Evolutionary conservation across 2,113 vertebrate species (phyloP).

Genomic region (Numida meleagris): DNA sequence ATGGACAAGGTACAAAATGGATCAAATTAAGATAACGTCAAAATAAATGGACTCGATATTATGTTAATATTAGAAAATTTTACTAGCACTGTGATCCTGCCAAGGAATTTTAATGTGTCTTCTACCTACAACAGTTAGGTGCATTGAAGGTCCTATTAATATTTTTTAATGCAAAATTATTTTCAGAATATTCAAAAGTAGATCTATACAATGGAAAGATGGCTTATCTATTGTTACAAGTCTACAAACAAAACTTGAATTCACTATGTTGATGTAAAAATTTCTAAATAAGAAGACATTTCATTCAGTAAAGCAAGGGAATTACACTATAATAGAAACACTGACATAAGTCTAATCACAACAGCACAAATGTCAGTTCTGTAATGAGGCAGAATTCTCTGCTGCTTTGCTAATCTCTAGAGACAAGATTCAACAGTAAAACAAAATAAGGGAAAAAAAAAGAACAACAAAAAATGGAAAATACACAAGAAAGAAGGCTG

Average conservation of each 20-base stretch:
- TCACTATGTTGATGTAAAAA: neutral
- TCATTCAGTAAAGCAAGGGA: neutral
- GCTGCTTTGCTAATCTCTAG: slow-evolving; percentile 12
- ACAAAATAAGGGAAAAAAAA: neutral
- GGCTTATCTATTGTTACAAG: neutral
- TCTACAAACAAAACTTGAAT: neutral
- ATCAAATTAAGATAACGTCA: slow-evolving; percentile 75
- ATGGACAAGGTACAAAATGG: slow-evolving; percentile 66
- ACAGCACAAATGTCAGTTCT: neutral
- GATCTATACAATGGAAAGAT: neutral
- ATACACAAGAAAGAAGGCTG: neutral
- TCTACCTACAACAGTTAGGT: neutral
- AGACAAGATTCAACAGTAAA: neutral
- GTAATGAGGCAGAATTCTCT: slow-evolving; percentile 44
- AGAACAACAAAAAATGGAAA: neutral
- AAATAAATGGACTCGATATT: slow-evolving; percentile 73
- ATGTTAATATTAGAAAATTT: slow-evolving; percentile 67
- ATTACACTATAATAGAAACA: slow-evolving; percentile 31
- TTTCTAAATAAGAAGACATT: neutral
- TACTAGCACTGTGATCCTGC: neutral
- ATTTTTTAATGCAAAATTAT: neutral
- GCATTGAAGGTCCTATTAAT: neutral
- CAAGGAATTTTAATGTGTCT: slow-evolving; percentile 19
- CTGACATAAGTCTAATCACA: neutral
- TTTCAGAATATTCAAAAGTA: neutral